Conservation (phyloP, 2,113 vertebrate species). For the Pseudorhombus dupliciocellatus region DNA sequence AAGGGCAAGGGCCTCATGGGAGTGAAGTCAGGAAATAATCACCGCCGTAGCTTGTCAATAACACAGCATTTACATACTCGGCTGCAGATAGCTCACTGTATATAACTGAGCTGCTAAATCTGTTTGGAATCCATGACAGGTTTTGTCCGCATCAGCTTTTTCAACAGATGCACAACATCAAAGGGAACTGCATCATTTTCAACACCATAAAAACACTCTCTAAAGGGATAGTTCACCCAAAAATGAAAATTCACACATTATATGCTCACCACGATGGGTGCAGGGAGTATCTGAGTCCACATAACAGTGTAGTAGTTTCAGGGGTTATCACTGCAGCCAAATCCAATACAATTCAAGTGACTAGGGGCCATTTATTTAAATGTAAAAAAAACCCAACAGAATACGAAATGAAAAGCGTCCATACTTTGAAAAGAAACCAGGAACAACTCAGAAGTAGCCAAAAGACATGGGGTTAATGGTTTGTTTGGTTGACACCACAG, state of each 20-base stretch:
- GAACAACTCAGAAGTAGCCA: no score
- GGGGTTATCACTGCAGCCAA: no score
- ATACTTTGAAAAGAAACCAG: no score
- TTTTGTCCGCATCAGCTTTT: slow-evolving; percentile 56
- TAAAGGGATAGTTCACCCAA: slow-evolving; percentile 2
- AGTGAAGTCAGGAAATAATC: slow-evolving; percentile 62
- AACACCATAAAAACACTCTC: slow-evolving; percentile 29
- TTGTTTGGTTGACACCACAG: no score
- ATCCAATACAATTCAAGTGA: not conserved
- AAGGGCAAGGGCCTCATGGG: slow-evolving; percentile 47
- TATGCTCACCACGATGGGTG: no score
- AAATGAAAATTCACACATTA: no score
- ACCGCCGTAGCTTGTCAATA: slow-evolving; percentile 51
- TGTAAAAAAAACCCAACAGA: no score
- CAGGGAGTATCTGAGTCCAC: no score
- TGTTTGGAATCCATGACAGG: slow-evolving; percentile 38
- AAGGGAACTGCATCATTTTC: slow-evolving; percentile 35
- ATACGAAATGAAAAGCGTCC: no score
- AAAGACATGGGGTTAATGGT: no score
- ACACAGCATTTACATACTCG: slow-evolving; percentile 55
- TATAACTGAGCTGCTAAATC: slow-evolving; percentile 25
- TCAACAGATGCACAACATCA: slow-evolving; percentile 56
- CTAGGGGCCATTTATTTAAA: not conserved
- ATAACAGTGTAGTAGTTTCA: no score
- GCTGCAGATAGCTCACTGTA: slow-evolving; percentile 39